Evolutionary conservation across 1,140 invertebrate genomes (phyloP), one percentile per base, ranked within the genome.

Genomic region (Aphaenogaster floridana): DNA sequence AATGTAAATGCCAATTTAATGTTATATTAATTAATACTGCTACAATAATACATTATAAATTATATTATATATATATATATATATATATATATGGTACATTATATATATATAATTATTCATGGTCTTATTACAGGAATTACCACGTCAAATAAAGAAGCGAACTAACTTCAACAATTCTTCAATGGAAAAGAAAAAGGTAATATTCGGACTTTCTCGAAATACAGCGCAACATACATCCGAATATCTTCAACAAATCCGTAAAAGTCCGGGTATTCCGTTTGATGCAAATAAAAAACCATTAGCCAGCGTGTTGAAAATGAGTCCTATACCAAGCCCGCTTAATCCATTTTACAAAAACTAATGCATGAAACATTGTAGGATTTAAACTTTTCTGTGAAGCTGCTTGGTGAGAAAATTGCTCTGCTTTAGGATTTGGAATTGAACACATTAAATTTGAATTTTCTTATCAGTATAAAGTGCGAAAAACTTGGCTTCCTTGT

Each of bases 211-310:
- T 0, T 96, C 97, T 69, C 95, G 96, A 48, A 98, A 98, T 91
- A 96, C 96, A 21, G 96, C 96, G 52, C 97, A 98, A 90, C 96
- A 96, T 34, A 96, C 97, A 0, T 96, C 96, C 1, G 97, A 98
- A 85, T 98, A 98, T 92, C 96, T 97, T 52, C 95, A 96, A 34
- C 97, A 97, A 91, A 94, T 98, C 3, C 95, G 96, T 83, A 96
- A 96, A 84, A 97, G 97, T 71, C 97, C 97, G 0, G 96, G 95
- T n/a, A 96, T 98, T 88, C 97, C 97, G 0, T 98, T 96, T 81
- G 97, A 98, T 92, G 96, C 97, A 5, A 96, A 95, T 78, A 97
- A 96, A 57, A 96, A 96, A 91, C 97, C 97, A 0, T 91, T 92
- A 0, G 97, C 96, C 87, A 97, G 97, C 17, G 96, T 97, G 42